Percentiles rank a stretch among this genome's conserved stretches.
Conservation (phyloP, 2,797 vertebrate species). For the Gobionotothen gibberifrons region DNA sequence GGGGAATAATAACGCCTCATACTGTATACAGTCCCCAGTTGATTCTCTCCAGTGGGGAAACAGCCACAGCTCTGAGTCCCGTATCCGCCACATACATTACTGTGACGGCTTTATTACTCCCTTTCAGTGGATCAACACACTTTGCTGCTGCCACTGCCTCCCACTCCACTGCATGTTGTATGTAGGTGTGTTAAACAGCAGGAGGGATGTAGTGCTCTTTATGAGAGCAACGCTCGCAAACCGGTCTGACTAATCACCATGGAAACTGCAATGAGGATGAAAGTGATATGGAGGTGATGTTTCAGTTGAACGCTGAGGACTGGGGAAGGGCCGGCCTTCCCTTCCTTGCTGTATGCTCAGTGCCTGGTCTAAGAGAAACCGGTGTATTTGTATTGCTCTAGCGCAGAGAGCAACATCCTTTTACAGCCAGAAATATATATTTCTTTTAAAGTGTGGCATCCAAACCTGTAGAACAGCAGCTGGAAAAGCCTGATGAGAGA, state of each 20-base stretch:
- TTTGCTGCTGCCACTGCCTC: conserved; percentile 36
- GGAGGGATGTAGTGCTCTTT: conserved; percentile 46
- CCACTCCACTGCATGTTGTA: conserved; percentile 47
- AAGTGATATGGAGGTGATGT: conserved; percentile 58
- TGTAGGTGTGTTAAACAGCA: conserved; percentile 63
- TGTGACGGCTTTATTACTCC: conserved; percentile 76
- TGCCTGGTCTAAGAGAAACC: neutral
- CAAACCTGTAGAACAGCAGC: conserved; percentile 16
- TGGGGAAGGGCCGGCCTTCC: conserved; percentile 17
- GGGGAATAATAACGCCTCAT: conserved; percentile 30
- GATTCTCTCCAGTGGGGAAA: conserved; percentile 35
- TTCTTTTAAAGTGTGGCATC: neutral
- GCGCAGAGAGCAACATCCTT: conserved; percentile 4
- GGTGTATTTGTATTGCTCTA: conserved; percentile 8
- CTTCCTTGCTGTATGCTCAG: neutral
- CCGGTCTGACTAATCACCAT: conserved; percentile 71
- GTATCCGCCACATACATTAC: conserved; percentile 60
- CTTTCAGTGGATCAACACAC: conserved; percentile 52
- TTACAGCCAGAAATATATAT: neutral
- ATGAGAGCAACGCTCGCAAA: conserved; percentile 45
- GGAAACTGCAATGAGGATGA: conserved; percentile 70
- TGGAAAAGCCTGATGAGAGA: neutral
- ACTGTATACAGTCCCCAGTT: conserved; percentile 12
- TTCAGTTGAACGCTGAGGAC: conserved; percentile 37
- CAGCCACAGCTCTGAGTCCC: conserved; percentile 43